These are phyloP conservation scores for Lissocephala sabroskyi DNA, from an alignment of 2,888 invertebrate species.

Conservation along the genomic window DNA sequence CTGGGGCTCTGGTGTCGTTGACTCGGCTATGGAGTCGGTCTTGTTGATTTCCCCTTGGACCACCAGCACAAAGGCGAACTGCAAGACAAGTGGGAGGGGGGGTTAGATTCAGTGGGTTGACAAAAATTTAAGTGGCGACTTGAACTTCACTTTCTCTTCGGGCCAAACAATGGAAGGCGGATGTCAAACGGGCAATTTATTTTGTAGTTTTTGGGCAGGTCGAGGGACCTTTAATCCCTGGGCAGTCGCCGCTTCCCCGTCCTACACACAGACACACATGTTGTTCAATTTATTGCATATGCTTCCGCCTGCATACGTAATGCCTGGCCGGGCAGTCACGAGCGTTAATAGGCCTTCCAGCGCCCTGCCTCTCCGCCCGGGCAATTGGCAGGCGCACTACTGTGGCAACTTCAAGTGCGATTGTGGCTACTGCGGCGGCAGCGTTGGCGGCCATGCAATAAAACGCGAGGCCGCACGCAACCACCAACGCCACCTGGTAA, in stretches of 20 bases:
- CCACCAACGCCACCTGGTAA: conserved; percentile 3
- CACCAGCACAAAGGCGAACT: conserved; percentile 13
- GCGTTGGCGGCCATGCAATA: conserved; percentile 26
- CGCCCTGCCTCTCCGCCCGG: neutral
- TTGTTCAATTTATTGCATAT: neutral
- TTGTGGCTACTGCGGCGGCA: conserved; percentile 13
- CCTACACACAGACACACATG: neutral
- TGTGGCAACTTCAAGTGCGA: conserved; percentile 16
- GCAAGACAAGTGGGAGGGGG: conserved; percentile 14
- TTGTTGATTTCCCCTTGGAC: conserved; percentile 4
- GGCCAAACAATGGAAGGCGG: too few species aligned
- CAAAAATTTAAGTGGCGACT: too few species aligned
- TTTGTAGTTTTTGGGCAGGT: too few species aligned
- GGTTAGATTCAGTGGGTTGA: too few species aligned
- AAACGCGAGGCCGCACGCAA: conserved; percentile 29
- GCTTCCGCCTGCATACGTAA: conserved; percentile 6
- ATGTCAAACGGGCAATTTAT: too few species aligned
- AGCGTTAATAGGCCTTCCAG: conserved; percentile 1
- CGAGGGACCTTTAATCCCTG: too few species aligned
- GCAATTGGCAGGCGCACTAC: neutral
- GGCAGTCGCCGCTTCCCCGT: neutral
- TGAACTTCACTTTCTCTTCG: neutral
- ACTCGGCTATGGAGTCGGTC: neutral
- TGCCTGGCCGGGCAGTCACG: neutral
- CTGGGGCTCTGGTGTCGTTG: neutral